Percentiles rank a stretch among this genome's conserved stretches.
Evolutionary conservation across 1,140 invertebrate genomes (phyloP).

Genomic region (Homalodisca vitripennis): DNA sequence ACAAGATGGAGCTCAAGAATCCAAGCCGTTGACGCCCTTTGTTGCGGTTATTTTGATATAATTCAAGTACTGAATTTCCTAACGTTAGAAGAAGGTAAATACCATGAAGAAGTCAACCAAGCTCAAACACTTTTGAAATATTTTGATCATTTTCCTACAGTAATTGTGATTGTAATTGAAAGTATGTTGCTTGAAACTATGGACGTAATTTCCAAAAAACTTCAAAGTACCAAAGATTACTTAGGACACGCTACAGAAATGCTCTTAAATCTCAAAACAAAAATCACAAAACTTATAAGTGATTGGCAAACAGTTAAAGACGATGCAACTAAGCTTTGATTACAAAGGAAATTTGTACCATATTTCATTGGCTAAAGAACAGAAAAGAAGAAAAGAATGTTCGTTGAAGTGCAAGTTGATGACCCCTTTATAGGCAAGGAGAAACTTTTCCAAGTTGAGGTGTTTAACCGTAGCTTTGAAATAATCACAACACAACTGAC

Average conservation of each 20-base stretch:
- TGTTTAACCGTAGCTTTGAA: neutral
- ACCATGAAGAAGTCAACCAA: too few species aligned
- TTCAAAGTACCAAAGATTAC: neutral
- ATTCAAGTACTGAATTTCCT: too few species aligned
- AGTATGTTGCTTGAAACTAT: neutral
- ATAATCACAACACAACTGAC: neutral
- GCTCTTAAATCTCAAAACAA: neutral
- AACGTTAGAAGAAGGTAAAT: too few species aligned
- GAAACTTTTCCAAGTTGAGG: neutral
- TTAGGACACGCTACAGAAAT: neutral
- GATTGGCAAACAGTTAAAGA: neutral
- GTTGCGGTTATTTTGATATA: too few species aligned
- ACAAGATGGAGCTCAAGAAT: too few species aligned
- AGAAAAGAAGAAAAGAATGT: neutral
- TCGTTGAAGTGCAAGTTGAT: neutral
- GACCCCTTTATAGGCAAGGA: neutral
- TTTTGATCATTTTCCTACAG: neutral
- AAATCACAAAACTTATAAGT: neutral
- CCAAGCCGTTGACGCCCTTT: too few species aligned
- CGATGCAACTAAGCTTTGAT: neutral
- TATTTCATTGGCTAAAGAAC: neutral
- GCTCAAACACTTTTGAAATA: too few species aligned
- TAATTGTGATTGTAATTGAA: neutral
- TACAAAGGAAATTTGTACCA: neutral
- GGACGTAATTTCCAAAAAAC: neutral